Evolutionary conservation across 2,888 invertebrate genomes (phyloP).

Genomic region (Macrosiphum euphorbiae): DNA sequence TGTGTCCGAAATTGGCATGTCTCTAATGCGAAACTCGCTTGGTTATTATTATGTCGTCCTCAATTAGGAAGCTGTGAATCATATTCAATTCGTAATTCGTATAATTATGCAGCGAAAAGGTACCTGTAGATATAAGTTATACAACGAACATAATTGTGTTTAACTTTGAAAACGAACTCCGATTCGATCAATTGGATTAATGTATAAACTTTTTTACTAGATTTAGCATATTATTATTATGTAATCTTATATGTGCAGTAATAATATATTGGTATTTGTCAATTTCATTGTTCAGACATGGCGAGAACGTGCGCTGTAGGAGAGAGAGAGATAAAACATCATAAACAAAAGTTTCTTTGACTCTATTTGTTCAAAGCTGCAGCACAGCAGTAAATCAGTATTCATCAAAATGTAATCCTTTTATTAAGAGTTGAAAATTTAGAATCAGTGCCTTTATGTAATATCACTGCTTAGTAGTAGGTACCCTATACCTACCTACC

Average conservation of each 20-base stretch:
- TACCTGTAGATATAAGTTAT: neutral
- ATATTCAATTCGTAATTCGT: neutral
- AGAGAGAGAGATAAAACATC: neutral
- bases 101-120: neutral
- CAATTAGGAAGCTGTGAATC: neutral
- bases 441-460: neutral
- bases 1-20: neutral
- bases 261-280: neutral
- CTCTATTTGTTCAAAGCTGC: neutral
- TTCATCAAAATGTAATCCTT: constrained; percentile 23
- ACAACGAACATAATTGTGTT: neutral
- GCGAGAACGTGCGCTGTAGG: neutral
- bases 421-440: neutral
- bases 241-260: neutral
- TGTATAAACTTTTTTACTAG: neutral
- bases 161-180: neutral
- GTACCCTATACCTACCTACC: neutral
- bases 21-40: neutral
- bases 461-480: neutral
- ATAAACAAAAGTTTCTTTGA: constrained; percentile 15
- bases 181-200: neutral
- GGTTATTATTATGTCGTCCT: neutral
- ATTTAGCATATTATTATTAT: neutral
- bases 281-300: neutral
- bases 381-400: neutral